Conservation (phyloP, 2,888 invertebrate species). For the Trissonchulus sp. region DNA sequence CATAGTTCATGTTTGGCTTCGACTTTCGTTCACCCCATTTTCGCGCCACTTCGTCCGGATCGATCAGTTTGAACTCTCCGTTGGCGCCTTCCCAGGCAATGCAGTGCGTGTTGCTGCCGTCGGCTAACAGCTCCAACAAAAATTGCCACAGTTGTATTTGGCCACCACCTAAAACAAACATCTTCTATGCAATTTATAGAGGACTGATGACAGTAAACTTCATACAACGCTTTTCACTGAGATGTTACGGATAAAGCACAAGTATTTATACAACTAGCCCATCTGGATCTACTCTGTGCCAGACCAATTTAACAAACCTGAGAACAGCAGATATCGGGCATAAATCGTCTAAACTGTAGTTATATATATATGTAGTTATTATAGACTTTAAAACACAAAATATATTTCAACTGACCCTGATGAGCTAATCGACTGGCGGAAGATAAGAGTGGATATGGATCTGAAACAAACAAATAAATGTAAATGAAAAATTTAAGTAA, state of each 20-base stretch:
- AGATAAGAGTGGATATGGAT: constrained; percentile 2
- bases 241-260: no score
- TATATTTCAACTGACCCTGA: constrained; percentile 7
- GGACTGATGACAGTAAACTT: background rate
- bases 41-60: constrained; percentile 82
- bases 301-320: no score
- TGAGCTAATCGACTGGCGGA: background rate
- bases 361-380: no score
- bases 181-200: no score
- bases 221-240: background rate
- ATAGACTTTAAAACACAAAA: no score
- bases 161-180: constrained; percentile 58
- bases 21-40: constrained; percentile 90
- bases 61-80: constrained; percentile 88
- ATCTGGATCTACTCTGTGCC: no score
- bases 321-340: no score
- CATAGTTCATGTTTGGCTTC: constrained; percentile 96
- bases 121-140: constrained; percentile 83
- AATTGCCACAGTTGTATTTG: constrained; percentile 99
- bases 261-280: no score
- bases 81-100: constrained; percentile 89
- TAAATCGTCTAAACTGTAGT: no score
- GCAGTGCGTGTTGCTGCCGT: constrained; percentile 75
- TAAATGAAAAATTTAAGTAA: no score
- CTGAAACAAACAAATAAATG: constrained; percentile 12